Evolutionary conservation across 2,113 vertebrate species (phyloP).

Genomic region (Hystrix cristata): DNA sequence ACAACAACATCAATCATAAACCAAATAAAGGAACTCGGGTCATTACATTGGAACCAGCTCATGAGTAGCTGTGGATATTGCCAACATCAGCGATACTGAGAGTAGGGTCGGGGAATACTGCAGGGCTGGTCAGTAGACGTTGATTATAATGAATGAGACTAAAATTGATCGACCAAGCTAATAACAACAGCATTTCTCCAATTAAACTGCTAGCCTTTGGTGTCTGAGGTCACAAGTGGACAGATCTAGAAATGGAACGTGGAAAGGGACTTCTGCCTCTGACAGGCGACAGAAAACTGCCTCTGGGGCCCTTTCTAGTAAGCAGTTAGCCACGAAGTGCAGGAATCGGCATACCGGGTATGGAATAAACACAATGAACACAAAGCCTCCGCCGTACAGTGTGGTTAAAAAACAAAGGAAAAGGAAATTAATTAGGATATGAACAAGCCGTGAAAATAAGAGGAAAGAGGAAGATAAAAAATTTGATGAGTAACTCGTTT

Average conservation of each 20-base stretch:
- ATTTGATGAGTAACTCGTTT: background rate
- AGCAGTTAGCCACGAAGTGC: background rate
- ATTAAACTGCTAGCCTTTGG: background rate
- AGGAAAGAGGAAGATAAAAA: background rate
- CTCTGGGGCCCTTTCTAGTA: background rate
- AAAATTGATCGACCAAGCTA: background rate
- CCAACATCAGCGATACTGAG: background rate
- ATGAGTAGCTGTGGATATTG: too few relatives aligned
- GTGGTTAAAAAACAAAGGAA: background rate
- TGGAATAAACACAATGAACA: background rate
- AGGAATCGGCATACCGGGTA: background rate
- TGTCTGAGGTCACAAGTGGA: background rate
- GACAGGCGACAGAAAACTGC: background rate
- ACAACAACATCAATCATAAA: background rate
- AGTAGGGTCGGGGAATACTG: too few relatives aligned
- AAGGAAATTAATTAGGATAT: background rate
- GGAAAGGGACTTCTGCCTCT: background rate
- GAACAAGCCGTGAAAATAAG: background rate
- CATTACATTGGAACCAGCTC: too few relatives aligned
- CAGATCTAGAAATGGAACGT: background rate
- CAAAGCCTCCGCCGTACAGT: too few relatives aligned
- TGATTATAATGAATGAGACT: background rate
- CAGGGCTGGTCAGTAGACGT: too few relatives aligned
- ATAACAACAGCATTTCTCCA: background rate
- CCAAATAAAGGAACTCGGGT: background rate